Evolutionary conservation across 2,797 vertebrate genomes (phyloP).

Genomic region (Cossypha caffra): DNA sequence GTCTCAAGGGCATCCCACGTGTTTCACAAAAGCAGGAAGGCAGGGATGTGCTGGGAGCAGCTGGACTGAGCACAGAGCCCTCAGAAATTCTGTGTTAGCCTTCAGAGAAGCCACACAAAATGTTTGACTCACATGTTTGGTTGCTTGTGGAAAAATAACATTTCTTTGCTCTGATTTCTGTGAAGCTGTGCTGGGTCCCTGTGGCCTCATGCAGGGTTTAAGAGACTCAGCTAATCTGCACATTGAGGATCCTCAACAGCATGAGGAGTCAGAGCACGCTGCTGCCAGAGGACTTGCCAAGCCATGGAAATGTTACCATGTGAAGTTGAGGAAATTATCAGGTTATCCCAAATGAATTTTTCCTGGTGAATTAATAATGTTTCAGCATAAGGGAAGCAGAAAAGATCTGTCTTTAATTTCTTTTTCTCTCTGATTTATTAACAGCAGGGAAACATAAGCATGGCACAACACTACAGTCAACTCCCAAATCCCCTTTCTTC

Average conservation of each 20-base stretch:
- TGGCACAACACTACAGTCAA: neutral
- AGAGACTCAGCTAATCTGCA: neutral
- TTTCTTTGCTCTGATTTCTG: neutral
- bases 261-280: neutral
- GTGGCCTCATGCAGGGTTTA: neutral
- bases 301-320: neutral
- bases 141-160: neutral
- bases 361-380: conserved; percentile 14
- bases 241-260: neutral
- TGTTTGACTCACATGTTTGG: neutral
- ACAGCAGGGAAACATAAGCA: neutral
- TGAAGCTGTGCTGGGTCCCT: neutral
- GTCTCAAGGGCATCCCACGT: accelerated
- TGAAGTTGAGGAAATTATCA: conserved; percentile 8
- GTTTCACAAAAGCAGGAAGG: neutral
- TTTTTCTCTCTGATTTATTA: conserved; percentile 34
- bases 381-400: neutral
- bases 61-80: neutral
- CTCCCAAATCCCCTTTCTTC: neutral
- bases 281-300: conserved; percentile 5
- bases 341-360: neutral
- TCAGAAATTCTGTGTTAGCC: neutral
- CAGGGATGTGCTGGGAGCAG: neutral
- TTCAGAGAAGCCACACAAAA: neutral
- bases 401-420: conserved; percentile 1